A percentile compares a stretch with the other conserved stretches of the same genome.
Evolutionary conservation across 2,113 vertebrate species (phyloP).

Genomic region (Centropus unirufus): DNA sequence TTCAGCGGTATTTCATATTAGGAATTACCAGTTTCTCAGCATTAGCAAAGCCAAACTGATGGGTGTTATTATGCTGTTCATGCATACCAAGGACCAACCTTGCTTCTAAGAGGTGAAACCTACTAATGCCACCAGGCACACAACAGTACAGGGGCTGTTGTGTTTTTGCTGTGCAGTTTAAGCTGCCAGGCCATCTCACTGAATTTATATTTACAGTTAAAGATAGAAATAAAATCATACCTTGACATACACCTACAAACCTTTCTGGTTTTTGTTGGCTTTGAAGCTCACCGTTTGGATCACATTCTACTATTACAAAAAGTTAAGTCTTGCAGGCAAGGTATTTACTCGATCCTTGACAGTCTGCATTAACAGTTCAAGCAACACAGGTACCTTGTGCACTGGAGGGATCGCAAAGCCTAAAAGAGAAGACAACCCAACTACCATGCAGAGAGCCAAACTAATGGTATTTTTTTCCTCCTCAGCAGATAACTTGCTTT

Average conservation of each 20-base stretch:
- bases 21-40: not conserved
- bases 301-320: not conserved
- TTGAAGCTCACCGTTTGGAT: not conserved
- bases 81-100: not conserved
- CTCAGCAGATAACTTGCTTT: not conserved
- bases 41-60: not conserved
- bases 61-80: not conserved
- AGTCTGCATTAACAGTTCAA: not conserved
- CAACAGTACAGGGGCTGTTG: not conserved
- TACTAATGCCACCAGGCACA: not conserved
- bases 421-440: not conserved
- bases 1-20: not conserved
- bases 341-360: not conserved
- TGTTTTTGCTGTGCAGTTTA: not conserved
- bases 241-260: not conserved
- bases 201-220: not conserved
- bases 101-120: not conserved
- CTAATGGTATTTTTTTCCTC: conserved; percentile 7
- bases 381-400: not conserved
- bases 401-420: not conserved
- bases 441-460: not conserved
- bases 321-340: not conserved
- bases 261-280: not conserved
- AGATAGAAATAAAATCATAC: not conserved
- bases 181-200: not conserved